These are phyloP conservation scores for Ibycter americanus DNA, from an alignment of 2,797 vertebrate genomes.

Conservation along the genomic window DNA sequence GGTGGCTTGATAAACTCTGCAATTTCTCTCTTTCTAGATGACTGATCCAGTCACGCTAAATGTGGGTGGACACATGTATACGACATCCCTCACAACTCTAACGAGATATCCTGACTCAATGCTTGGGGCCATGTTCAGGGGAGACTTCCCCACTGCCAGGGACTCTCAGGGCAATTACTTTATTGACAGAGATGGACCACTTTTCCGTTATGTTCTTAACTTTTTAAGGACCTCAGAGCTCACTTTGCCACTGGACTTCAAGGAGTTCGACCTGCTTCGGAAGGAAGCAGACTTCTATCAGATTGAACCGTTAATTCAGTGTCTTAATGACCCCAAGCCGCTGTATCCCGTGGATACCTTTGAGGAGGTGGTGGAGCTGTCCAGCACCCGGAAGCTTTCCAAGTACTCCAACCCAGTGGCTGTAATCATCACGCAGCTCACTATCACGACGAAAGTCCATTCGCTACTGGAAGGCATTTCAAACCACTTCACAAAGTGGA, in stretches of 20 bases:
- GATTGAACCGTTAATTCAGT: slow-evolving; percentile 96
- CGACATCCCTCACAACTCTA: slow-evolving; percentile 93
- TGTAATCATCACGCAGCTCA: slow-evolving; percentile 97
- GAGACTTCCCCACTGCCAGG: slow-evolving; percentile 94
- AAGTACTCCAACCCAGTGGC: slow-evolving; percentile 98
- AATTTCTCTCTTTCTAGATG: slow-evolving; percentile 83
- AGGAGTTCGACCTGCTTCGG: slow-evolving; percentile 93
- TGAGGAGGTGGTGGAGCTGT: slow-evolving; percentile 96
- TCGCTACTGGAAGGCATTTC: slow-evolving; percentile 93
- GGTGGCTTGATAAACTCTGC: slow-evolving; percentile 55
- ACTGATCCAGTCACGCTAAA: slow-evolving; percentile 96
- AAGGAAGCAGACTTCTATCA: slow-evolving; percentile 99
- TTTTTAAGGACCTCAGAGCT: slow-evolving; percentile 97
- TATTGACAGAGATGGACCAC: slow-evolving; percentile 95
- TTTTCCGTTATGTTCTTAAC: slow-evolving; percentile 97
- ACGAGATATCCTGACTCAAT: slow-evolving; percentile 98
- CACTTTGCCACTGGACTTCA: slow-evolving; percentile 94
- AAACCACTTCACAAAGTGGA: slow-evolving; percentile 98
- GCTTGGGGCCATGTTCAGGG: slow-evolving; percentile 98
- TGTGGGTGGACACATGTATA: slow-evolving; percentile 96
- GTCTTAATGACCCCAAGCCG: slow-evolving; percentile 94
- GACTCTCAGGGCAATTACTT: slow-evolving; percentile 97
- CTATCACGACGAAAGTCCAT: slow-evolving; percentile 96
- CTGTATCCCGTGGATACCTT: slow-evolving; percentile 95
- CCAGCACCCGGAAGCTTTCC: slow-evolving; percentile 96